Percentiles rank a stretch among this genome's conserved stretches.
phyloP scores from a whole-genome alignment of 2,113 vertebrate genomes.

The Cheilinus undulatus region DNA sequence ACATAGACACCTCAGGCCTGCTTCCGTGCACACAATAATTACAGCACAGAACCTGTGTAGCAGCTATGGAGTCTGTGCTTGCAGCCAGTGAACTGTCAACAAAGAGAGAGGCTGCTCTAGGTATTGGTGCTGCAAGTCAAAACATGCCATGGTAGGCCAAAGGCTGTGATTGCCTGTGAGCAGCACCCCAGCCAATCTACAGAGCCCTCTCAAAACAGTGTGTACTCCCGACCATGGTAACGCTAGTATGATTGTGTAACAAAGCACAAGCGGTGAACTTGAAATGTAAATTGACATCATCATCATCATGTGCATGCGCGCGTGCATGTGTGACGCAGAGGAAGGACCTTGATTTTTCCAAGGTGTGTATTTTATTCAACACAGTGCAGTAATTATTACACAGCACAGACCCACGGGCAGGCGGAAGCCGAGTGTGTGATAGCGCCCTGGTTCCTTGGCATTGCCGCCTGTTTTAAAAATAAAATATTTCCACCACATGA shows the following conservation, averaged over 20 bases:
- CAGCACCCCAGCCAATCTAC: conserved; percentile 62
- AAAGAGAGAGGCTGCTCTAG: conserved; percentile 61
- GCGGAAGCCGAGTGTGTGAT: conserved; percentile 39
- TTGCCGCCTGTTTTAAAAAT: conserved; percentile 22
- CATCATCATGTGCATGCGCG: conserved; percentile 18
- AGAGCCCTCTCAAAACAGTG: conserved; percentile 66
- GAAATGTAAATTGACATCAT: conserved; percentile 82
- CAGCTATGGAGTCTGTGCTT: conserved; percentile 53
- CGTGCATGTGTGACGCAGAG: conserved; percentile 54
- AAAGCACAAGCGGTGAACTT: conserved; percentile 77
- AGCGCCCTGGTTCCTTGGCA: conserved; percentile 15
- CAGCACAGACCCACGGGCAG: conserved; percentile 1
- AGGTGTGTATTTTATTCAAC: conserved; percentile 37
- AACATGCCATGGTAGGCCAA: conserved; percentile 80
- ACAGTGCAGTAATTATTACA: conserved; percentile 32
- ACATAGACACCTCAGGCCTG: conserved; percentile 4
- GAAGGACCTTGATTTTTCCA: conserved; percentile 63
- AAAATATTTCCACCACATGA: conserved; percentile 16
- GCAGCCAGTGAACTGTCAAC: conserved; percentile 76
- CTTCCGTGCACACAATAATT: conserved; percentile 20
- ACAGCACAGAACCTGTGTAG: conserved; percentile 55
- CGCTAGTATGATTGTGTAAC: conserved; percentile 81
- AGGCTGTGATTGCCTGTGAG: conserved; percentile 66
- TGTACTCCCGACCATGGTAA: conserved; percentile 78
- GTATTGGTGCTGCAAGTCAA: conserved; percentile 73